Conservation (phyloP, 2,797 vertebrate genomes). For the Bradypodion ventrale region DNA sequence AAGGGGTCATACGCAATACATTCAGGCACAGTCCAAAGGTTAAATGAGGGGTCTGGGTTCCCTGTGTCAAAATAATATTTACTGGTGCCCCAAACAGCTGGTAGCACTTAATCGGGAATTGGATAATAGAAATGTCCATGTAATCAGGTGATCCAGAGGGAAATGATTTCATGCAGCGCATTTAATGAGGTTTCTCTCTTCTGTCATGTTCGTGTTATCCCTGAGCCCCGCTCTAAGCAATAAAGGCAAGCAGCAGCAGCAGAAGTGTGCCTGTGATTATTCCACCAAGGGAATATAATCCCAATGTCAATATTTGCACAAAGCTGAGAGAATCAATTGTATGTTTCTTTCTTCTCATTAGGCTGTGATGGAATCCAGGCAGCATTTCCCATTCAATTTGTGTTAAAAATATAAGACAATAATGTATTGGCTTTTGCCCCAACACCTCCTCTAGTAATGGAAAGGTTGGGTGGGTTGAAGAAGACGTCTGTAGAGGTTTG, state of each 20-base stretch:
- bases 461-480: neutral
- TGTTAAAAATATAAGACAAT: neutral
- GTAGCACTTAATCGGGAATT: slow-evolving; percentile 38
- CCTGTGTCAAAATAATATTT: slow-evolving; percentile 39
- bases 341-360: neutral
- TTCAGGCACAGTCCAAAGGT: slow-evolving; percentile 19
- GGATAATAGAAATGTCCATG: slow-evolving; percentile 31
- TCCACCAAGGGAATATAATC: slow-evolving; percentile 24
- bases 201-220: slow-evolving; percentile 19
- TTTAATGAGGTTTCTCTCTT: slow-evolving; percentile 37
- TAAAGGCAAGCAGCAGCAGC: slow-evolving; percentile 13
- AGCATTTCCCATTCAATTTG: neutral
- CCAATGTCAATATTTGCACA: slow-evolving; percentile 30
- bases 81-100: slow-evolving; percentile 31
- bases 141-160: slow-evolving; percentile 26
- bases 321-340: neutral
- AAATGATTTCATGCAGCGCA: slow-evolving; percentile 37
- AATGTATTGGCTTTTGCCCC: neutral
- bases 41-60: slow-evolving; percentile 31
- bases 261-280: slow-evolving; percentile 13
- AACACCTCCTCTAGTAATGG: neutral
- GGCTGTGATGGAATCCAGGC: neutral
- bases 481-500: neutral
- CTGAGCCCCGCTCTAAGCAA: neutral
- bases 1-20: slow-evolving; percentile 1